Percentiles rank a stretch among this genome's conserved stretches.
phyloP scores from a whole-genome alignment of 2,113 vertebrate species.

The Aldabrachelys gigantea region DNA sequence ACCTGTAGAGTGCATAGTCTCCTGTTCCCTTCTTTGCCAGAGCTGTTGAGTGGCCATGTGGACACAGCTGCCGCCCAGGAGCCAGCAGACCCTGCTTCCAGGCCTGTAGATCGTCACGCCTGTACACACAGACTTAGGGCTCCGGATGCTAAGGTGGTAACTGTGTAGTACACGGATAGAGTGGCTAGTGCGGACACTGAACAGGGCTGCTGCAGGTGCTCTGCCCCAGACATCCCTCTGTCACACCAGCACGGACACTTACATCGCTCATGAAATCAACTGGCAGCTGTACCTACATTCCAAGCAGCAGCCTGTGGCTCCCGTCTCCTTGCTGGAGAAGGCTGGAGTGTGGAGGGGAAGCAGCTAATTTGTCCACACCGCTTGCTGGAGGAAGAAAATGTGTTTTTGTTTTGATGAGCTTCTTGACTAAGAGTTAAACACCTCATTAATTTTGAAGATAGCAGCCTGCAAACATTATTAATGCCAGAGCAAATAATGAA shows the following conservation, averaged over 20 bases:
- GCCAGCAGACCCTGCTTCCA: too few species aligned
- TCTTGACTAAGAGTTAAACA: conserved; percentile 75
- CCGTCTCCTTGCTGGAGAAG: neutral
- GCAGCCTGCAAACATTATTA: conserved; percentile 74
- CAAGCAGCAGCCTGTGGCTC: neutral
- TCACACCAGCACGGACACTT: neutral
- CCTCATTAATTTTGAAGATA: conserved; percentile 81
- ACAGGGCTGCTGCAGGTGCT: neutral
- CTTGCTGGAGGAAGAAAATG: neutral
- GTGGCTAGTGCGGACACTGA: neutral
- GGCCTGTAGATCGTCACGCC: neutral
- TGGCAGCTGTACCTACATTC: neutral
- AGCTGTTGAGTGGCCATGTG: neutral
- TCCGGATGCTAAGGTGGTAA: too few species aligned
- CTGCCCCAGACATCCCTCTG: too few species aligned
- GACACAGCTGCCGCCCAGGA: too few species aligned
- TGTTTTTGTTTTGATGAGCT: conserved; percentile 51
- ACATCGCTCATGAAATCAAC: neutral
- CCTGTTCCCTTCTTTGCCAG: neutral
- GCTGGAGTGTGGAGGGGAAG: neutral
- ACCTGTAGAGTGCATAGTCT: neutral
- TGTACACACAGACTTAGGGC: neutral
- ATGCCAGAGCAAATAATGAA: conserved; percentile 66
- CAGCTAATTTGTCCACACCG: neutral
- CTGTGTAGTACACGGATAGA: neutral